phyloP scores from a whole-genome alignment of 1,140 invertebrate species.

The Drosophila asahinai region DNA sequence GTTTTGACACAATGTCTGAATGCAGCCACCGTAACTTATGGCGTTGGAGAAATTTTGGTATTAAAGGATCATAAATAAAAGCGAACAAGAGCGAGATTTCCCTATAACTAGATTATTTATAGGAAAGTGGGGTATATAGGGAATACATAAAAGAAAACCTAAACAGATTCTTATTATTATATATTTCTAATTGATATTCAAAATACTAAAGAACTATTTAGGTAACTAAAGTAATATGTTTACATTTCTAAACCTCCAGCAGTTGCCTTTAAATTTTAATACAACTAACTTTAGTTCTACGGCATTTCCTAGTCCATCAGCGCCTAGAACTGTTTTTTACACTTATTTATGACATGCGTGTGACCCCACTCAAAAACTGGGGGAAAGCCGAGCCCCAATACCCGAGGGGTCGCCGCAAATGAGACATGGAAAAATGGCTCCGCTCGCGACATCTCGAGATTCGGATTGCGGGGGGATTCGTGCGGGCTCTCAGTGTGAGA shows the following conservation, averaged over 20 bases:
- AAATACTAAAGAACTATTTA: neutral
- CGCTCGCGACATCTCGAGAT: conserved; percentile 37
- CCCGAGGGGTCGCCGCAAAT: conserved; percentile 50
- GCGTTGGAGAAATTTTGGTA: conserved; percentile 59
- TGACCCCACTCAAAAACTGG: conserved; percentile 53
- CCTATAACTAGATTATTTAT: neutral
- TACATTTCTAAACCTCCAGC: neutral
- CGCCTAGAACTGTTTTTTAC: conserved; percentile 19
- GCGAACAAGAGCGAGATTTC: conserved; percentile 42
- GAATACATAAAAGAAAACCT: neutral
- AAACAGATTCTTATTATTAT: no score
- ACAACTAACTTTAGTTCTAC: neutral
- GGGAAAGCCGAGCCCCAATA: conserved; percentile 27
- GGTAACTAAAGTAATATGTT: neutral
- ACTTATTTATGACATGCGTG: conserved; percentile 54
- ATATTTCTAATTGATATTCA: no score
- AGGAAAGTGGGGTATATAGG: neutral
- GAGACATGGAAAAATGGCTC: conserved; percentile 45
- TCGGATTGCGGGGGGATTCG: conserved; percentile 15
- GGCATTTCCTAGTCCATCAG: conserved; percentile 33
- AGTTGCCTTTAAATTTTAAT: neutral
- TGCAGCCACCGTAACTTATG: conserved; percentile 51
- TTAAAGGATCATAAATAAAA: conserved; percentile 72
- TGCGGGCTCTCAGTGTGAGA: conserved; percentile 48
- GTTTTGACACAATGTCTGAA: conserved; percentile 43